Base-by-base conservation (phyloP, 2,113 vertebrate species). In the Odontophorus gujanensis region DNA sequence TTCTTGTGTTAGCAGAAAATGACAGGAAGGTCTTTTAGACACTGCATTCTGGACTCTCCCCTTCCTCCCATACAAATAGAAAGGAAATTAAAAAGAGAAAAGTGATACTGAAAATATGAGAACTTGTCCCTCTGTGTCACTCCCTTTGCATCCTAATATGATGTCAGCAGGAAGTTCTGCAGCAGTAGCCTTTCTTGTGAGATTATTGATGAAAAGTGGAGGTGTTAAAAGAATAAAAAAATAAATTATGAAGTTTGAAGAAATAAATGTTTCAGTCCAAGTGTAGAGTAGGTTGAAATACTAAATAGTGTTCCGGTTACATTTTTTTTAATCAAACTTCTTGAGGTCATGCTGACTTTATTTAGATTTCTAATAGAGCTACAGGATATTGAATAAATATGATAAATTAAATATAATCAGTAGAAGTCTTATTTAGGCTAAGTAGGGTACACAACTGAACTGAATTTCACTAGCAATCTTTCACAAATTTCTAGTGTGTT, bases 51-150 rank as follows among this genome's bases (percentile, higher is more conserved):
- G 59, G 84, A 59, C 91, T 92, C 16, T 91, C 62, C 74, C 45
- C 32, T 94, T 95, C 92, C 95, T 92, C 45, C 42, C 81, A 85
- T 94, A 89, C 62, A 90, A 95, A 82, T 20, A 73, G 62, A 76
- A 32, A 85, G 92, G 81, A 96, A 94, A 95, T 92, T 90, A 79
- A 92, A 84, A 87, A 80, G 28, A 95, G 84, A 92, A 90, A 94
- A 63, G 63, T 85, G 75, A 80, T 89, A 58, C 67, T 25, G 84
- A 94, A 90, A 93, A 80, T 93, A 93, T 42, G 50, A 82, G 32
- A 87, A 50, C 19, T 2, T 85, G 71, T 87, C 92, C 86, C 72
- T 92, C 67, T 62, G 40, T 59, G 81, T n/a, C 58, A 71, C 51
- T 94, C 61, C 68, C 68, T 57, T 86, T 87, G 51, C 58, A 89